Base-by-base conservation (phyloP, 2,113 vertebrate genomes). In the Alouatta palliata region DNA sequence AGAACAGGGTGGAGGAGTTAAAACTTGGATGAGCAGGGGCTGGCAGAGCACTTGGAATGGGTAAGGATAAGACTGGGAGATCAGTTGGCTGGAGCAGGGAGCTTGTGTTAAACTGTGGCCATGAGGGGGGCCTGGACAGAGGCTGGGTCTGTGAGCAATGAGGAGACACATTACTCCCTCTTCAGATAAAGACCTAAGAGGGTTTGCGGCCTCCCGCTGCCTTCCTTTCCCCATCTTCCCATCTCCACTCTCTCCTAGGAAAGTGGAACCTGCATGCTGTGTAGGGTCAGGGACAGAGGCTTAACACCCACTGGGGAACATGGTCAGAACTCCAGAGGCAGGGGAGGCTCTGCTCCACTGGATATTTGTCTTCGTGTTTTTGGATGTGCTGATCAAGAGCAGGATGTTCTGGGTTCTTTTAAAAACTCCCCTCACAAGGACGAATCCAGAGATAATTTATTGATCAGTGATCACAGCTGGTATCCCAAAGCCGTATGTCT, bases 61-160 rank as follows among this genome's bases (percentile, higher is more conserved):
- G 10, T 40, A n/a, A 32, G 17, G 49, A 84, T 27, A 4, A 54
- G 35, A 37, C 49, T 17, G 8, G 30, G 27, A 54, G 25, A 37
- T 19, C 8, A 23, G 45, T 45, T 23, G 77, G 92, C 61, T 54
- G 47, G 49, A 86, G 83, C 82, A 86, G 23, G 81, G 27, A 32
- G 64, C 20, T 40, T 37, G 10, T 45, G 58, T 27, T 70, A n/a
- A 52, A 75, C 76, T 13, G 12, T 30, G 52, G 19, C 21, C 30
- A 30, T 8, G 2, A 43, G 35, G 12, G 5, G 35, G 32, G 5
- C 30, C 71, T 49, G 47, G 8, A 83, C 54, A 13, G 2, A 87
- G n/a, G 23, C 1, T 17, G 52, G 84, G 27, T 37, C n/a, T 1
- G 0, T n/a, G 47, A 37, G 27, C 47, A 79, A 14, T 0, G 21